A percentile compares a stretch with the other conserved stretches of the same genome.
Conservation (phyloP, 1,140 invertebrate genomes). For the Idris sp. region DNA sequence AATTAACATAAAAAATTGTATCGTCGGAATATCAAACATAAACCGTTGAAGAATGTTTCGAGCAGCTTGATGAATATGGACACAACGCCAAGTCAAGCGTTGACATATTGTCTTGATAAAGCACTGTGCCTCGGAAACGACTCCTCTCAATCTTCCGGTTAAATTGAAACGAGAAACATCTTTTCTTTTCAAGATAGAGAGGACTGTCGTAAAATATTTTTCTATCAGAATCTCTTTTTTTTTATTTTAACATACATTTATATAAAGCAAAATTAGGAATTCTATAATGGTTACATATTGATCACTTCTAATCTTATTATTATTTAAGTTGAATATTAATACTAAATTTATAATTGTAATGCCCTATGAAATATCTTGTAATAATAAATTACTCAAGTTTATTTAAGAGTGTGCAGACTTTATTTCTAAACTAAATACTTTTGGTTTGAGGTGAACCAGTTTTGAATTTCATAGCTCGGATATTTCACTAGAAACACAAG, state of each 20-base stretch:
- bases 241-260: too few species aligned
- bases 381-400: too few species aligned
- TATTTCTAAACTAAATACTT: too few species aligned
- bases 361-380: too few species aligned
- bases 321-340: too few species aligned
- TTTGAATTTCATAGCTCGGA: slow-evolving; percentile 42
- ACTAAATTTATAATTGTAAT: too few species aligned
- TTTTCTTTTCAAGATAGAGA: slow-evolving; percentile 28
- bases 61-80: slow-evolving; percentile 53
- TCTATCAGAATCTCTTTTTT: slow-evolving; percentile 4
- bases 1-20: slow-evolving; percentile 52
- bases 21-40: slow-evolving; percentile 45
- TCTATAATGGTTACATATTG: too few species aligned
- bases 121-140: slow-evolving; percentile 52
- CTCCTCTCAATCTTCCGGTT: slow-evolving; percentile 53
- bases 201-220: slow-evolving; percentile 18
- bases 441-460: slow-evolving; percentile 45
- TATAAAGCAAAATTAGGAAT: too few species aligned
- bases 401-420: too few species aligned
- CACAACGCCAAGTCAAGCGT: slow-evolving; percentile 51
- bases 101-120: slow-evolving; percentile 63
- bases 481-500: slow-evolving; percentile 73
- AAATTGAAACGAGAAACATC: slow-evolving; percentile 48
- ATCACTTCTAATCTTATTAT: too few species aligned
- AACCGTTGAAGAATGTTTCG: slow-evolving; percentile 49